Conservation (phyloP, 2,113 vertebrate genomes). For the Gambusia holbrooki region DNA sequence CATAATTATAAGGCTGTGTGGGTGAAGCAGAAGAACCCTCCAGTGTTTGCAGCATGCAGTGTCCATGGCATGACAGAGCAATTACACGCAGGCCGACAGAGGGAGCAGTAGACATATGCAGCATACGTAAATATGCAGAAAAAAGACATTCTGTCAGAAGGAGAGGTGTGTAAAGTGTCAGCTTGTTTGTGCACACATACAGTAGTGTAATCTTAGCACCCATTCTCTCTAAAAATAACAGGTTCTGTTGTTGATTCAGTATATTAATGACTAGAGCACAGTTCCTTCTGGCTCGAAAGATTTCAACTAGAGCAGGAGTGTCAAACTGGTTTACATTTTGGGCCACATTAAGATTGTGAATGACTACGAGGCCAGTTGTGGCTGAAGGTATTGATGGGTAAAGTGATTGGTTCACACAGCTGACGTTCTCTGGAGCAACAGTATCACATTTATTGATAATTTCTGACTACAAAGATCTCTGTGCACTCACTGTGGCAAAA, state of each 20-base stretch:
- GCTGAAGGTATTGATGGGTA: too few species aligned
- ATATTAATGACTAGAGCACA: neutral
- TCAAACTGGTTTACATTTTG: too few species aligned
- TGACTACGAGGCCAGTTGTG: too few species aligned
- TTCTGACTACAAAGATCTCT: too few species aligned
- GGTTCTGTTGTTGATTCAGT: neutral
- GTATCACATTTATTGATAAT: too few species aligned
- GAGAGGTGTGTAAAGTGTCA: slow-evolving; percentile 11
- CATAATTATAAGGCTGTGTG: slow-evolving; percentile 46
- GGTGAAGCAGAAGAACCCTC: slow-evolving; percentile 36
- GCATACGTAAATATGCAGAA: slow-evolving; percentile 2
- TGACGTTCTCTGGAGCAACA: too few species aligned
- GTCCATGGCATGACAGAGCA: neutral
- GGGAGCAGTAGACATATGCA: neutral
- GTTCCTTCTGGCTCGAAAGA: neutral
- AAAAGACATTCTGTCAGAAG: neutral
- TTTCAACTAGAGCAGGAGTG: neutral
- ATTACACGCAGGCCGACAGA: slow-evolving; percentile 15
- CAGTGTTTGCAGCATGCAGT: slow-evolving; percentile 41
- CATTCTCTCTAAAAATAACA: neutral
- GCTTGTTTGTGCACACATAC: neutral
- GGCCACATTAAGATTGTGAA: too few species aligned
- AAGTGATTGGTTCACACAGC: too few species aligned
- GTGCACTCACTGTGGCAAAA: too few species aligned
- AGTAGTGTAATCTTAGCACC: neutral